Percentiles rank a stretch among this genome's conserved stretches.
Conservation (phyloP, 2,888 invertebrate genomes). For the Stomorhina lunata region DNA sequence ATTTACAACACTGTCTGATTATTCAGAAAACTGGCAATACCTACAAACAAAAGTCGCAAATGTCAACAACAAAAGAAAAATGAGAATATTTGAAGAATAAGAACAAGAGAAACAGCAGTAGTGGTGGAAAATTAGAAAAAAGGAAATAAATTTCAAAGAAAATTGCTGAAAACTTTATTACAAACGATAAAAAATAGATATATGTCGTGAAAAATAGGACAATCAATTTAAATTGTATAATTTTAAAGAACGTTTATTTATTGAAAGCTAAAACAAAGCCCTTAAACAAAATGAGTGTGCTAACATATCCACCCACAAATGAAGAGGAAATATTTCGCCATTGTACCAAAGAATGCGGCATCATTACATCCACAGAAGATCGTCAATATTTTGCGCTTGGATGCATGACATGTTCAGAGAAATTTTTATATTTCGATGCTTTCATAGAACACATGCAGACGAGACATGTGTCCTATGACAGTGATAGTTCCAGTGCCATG, state of each 20-base stretch:
- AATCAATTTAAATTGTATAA: slow-evolving; percentile 9
- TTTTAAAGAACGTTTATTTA: neutral
- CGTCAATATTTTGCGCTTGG: slow-evolving; percentile 75
- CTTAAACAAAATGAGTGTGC: slow-evolving; percentile 71
- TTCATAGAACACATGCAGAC: slow-evolving; percentile 76
- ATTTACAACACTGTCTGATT: too few species aligned
- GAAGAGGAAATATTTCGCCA: slow-evolving; percentile 75
- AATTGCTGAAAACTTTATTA: slow-evolving; percentile 32
- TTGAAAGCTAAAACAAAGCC: neutral
- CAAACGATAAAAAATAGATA: slow-evolving; percentile 20
- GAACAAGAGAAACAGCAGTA: slow-evolving; percentile 36
- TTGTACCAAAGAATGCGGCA: slow-evolving; percentile 76
- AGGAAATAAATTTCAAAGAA: slow-evolving; percentile 16
- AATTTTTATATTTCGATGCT: slow-evolving; percentile 76
- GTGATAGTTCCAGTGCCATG: slow-evolving; percentile 45
- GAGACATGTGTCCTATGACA: slow-evolving; percentile 68
- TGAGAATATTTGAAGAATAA: slow-evolving; percentile 36
- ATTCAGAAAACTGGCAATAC: slow-evolving; percentile 39
- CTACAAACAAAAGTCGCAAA: neutral
- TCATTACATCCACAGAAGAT: slow-evolving; percentile 76
- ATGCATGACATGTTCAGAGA: slow-evolving; percentile 74
- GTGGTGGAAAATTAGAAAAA: slow-evolving; percentile 49
- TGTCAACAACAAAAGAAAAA: slow-evolving; percentile 51
- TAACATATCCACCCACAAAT: slow-evolving; percentile 75
- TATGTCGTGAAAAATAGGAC: slow-evolving; percentile 35